Base-by-base conservation (phyloP, 2,888 invertebrate genomes). In the Phortica magna region DNA sequence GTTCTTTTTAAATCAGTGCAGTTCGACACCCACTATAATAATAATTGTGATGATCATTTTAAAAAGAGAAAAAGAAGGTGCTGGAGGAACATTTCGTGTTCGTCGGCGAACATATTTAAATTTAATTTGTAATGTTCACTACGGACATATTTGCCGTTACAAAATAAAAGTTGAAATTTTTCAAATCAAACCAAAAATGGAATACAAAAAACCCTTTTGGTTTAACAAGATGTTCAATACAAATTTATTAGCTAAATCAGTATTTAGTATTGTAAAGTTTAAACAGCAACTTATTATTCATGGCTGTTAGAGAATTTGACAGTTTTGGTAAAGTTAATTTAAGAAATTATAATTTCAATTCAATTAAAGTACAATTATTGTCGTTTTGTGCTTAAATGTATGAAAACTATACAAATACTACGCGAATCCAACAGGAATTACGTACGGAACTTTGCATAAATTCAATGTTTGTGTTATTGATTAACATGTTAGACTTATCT, bases 321-420 rank as follows among this genome's bases (percentile, higher is more conserved):
- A 77, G 31, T 31, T 59, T 59, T 78, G 22, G 59, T 68, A 65
- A 74, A 31, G 31, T 78, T 79, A 80, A 82, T 84, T 79, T 78
- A 76, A 31, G 31, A 31, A 31, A 31, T 31, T 31, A 48, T 2
- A 14, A 48, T 48, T 48, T 48, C 10, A 48, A 48, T 48, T 48
- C 9, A 48, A 48, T 14, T 48, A 12, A 14, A 48, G 9, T 48
- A 48, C 10, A 48, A 48, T 85, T 85, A 85, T 85, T 87, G 86
- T 85, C 67, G 42, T n/a, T 67, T 67, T 67, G 70, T 71, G 70
- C 70, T 70, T 65, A 65, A 59, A 48, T 48, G 9, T 48, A 48
- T 14, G 4, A 48, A 14, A 48, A 48, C 48, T 48, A 12, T 48
- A 48, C 48, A 48, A 41, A 64, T 64, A 42, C 67, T 53, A 71